Base-by-base conservation (phyloP, 2,888 invertebrate species). In the Ditylenchus weischeri region DNA sequence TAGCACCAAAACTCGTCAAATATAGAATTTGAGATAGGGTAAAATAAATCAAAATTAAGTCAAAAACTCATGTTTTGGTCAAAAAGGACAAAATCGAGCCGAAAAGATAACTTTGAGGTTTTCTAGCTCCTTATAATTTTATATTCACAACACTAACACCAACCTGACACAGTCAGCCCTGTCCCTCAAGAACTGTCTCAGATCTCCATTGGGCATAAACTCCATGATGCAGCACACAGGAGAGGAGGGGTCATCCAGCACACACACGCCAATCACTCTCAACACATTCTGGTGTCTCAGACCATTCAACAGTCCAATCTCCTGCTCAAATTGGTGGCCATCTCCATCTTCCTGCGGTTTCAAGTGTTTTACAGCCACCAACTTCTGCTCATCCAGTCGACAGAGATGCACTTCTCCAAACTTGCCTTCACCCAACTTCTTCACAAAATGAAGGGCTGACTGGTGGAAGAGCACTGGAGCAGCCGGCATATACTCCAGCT, bases 211-310 rank as follows among this genome's bases (percentile, higher is more conserved):
- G n/a, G 49, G 47, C 43, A 48, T 48, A 19, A 91, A 91, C 76
- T 65, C 67, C 43, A 90, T 90, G 49, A 88, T 87, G 57, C 89
- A 89, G 83, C 91, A 91, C 76, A 91, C 87, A 23, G 91, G 91
- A 35, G 21, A 43, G 19, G 35, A 11, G n/a, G 2, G 75, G 43
- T 70, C 70, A 13, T 76, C 66, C 0, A 69, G 69, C 0, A 74
- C 70, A 19, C 72, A 77, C 0, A 76, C 73, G 19, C 78, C 79
- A 43, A 79, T 71, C 13, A 79, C 74, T 69, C 76, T 74, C 0
- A 79, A 74, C 13, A 79, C 75, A 67, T 79, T 79, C 29, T 76
- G 76, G 66, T 79, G 79, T 60, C 76, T 72, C 49, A 79, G 59
- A 8, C 75, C 66, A 43, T 76, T 74, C 72, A 69, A 61, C 11